Conservation (phyloP, 2,113 vertebrate species). For the Chaetodon trifascialis region DNA sequence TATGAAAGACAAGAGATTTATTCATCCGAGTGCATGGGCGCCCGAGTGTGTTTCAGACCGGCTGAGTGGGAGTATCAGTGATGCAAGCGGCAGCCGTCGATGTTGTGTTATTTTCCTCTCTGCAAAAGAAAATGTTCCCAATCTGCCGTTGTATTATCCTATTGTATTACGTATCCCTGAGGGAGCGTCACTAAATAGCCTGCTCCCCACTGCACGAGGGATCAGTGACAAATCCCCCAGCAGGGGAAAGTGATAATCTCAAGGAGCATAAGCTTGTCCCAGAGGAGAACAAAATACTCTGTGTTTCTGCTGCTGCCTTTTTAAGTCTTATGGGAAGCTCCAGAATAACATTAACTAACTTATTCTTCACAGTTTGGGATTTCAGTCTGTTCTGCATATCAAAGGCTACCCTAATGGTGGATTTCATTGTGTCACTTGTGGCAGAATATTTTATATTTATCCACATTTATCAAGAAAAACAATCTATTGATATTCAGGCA, state of each 20-base stretch:
- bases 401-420: constrained; percentile 3
- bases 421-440: not conserved
- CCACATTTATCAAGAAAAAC: not conserved
- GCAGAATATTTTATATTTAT: not conserved
- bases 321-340: constrained; percentile 35
- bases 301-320: constrained; percentile 34
- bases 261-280: constrained; percentile 61
- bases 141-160: constrained; percentile 60
- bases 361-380: constrained; percentile 4
- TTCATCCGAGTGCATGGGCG: not conserved
- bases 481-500: no score
- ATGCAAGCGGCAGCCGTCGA: constrained; percentile 8
- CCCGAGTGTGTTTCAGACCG: constrained; percentile 1
- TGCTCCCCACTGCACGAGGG: constrained; percentile 59
- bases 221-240: constrained; percentile 76
- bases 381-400: constrained; percentile 21
- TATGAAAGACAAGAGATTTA: constrained; percentile 16
- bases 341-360: constrained; percentile 29
- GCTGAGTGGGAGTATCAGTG: constrained; percentile 29
- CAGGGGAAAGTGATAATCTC: constrained; percentile 70
- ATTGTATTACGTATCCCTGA: constrained; percentile 56
- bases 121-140: constrained; percentile 42
- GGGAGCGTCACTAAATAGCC: constrained; percentile 72
- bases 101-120: constrained; percentile 52
- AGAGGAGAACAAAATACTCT: constrained; percentile 59